Conservation (phyloP, 2,888 invertebrate species). For the Lasioglossum oenotherae region DNA sequence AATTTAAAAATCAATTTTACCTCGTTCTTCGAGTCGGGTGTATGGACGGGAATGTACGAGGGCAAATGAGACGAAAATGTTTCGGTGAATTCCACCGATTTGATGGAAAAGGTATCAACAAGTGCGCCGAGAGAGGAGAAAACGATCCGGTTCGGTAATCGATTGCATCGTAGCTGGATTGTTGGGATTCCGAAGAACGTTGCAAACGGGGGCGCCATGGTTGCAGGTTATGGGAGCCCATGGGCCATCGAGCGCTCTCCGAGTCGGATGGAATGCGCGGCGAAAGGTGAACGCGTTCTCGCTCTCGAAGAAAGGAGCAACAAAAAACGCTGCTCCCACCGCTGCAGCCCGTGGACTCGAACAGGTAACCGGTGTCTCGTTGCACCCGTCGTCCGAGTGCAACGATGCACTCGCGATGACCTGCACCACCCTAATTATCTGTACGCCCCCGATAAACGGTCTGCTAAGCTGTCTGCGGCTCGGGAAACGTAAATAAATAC, state of each 20-base stretch:
- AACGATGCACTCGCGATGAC: neutral
- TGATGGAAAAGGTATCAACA: neutral
- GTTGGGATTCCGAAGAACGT: constrained; percentile 63
- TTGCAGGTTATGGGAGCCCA: constrained; percentile 48
- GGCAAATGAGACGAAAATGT: neutral
- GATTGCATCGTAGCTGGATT: constrained; percentile 69
- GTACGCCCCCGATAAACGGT: neutral
- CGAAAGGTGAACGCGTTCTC: constrained; percentile 76
- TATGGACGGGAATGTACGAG: no score
- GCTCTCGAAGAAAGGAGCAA: constrained; percentile 61
- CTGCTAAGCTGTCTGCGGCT: neutral
- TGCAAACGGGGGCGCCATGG: constrained; percentile 60
- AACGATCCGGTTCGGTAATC: constrained; percentile 70
- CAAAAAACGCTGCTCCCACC: constrained; percentile 56
- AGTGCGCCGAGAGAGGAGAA: constrained; percentile 52
- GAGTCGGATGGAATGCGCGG: constrained; percentile 64
- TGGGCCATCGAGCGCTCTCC: constrained; percentile 32
- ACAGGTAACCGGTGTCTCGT: constrained; percentile 30
- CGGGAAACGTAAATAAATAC: neutral
- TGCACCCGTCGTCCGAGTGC: constrained; percentile 30
- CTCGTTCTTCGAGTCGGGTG: neutral
- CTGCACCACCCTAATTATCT: neutral
- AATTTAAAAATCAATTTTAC: neutral
- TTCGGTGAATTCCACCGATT: neutral
- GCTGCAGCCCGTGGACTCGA: constrained; percentile 44